phyloP scores from a whole-genome alignment of 2,113 vertebrate species.

The Ophiodon elongatus region DNA sequence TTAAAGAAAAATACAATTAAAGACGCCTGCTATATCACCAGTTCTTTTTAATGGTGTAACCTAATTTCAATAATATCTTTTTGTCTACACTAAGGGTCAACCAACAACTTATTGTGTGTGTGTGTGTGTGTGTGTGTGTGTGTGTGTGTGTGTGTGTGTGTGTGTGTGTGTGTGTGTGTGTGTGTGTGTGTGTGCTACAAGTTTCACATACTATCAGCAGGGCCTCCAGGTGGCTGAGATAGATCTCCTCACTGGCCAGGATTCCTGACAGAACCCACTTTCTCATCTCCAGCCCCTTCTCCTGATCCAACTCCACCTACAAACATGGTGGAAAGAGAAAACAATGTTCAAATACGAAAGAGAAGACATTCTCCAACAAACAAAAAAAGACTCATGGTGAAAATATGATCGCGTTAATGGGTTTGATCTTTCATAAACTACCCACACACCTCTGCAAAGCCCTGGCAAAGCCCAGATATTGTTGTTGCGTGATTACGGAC shows the following conservation, averaged over 20 bases:
- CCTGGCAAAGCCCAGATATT: slow-evolving; percentile 22
- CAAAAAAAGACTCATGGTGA: slow-evolving; percentile 19
- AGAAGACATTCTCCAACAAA: background rate
- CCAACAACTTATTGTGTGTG: background rate
- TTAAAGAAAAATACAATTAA: background rate
- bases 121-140: background rate
- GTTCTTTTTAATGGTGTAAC: background rate
- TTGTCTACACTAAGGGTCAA: background rate
- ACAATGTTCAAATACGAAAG: background rate
- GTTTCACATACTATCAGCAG: slow-evolving; percentile 90
- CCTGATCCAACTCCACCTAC: slow-evolving; percentile 94
- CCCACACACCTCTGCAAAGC: slow-evolving; percentile 23
- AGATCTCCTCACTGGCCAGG: slow-evolving; percentile 96
- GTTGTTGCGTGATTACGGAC: slow-evolving; percentile 42
- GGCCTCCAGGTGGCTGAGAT: slow-evolving; percentile 95
- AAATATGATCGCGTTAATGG: background rate
- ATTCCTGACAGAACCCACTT: slow-evolving; percentile 99
- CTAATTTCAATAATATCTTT: background rate
- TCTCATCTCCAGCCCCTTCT: slow-evolving; percentile 97
- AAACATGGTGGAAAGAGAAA: background rate
- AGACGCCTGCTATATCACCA: background rate
- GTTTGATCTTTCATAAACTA: slow-evolving; percentile 30
- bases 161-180: background rate
- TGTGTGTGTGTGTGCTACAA: background rate
- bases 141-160: background rate